phyloP scores from a whole-genome alignment of 2,797 vertebrate species.

The Atherinosoma microstoma region DNA sequence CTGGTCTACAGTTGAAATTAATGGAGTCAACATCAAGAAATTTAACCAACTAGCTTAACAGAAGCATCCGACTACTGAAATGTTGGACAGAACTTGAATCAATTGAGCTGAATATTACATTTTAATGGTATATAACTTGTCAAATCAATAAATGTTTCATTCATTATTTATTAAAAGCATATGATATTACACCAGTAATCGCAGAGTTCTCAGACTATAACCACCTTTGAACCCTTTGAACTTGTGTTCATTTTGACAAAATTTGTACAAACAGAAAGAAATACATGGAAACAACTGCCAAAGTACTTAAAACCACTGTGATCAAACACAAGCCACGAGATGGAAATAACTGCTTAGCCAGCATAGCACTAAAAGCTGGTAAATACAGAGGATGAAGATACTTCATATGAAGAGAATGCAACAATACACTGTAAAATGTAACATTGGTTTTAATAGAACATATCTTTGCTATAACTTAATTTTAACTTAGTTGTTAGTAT shows the following conservation, averaged over 20 bases:
- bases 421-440: no score
- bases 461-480: no score
- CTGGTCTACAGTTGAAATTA: neutral
- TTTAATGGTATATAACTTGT: neutral
- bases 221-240: neutral
- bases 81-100: neutral
- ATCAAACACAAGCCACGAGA: neutral
- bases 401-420: neutral
- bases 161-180: no score
- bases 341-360: neutral
- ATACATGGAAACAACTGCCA: neutral
- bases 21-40: slow-evolving; percentile 4
- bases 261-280: neutral
- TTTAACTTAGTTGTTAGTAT: no score
- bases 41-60: neutral
- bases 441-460: no score
- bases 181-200: neutral
- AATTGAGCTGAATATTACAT: neutral
- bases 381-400: neutral
- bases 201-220: neutral
- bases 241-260: neutral
- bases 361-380: neutral
- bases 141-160: neutral
- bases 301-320: neutral
- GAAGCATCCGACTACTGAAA: neutral